Conservation (phyloP, 2,797 vertebrate genomes). For the Eurystomus glaucurus region DNA sequence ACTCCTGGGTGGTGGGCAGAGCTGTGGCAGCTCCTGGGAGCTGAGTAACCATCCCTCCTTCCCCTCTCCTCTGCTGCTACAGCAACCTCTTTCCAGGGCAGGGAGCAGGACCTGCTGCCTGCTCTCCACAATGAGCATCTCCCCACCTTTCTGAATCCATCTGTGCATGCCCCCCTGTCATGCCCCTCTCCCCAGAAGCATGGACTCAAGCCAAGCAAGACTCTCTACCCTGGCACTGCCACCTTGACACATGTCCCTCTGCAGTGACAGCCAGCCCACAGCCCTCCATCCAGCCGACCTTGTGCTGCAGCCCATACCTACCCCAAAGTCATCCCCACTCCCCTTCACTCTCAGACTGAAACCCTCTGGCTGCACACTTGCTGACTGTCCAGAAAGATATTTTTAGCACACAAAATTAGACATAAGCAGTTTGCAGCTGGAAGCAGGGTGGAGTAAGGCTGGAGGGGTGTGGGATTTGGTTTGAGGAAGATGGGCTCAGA, state of each 20-base stretch:
- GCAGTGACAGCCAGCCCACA: background rate
- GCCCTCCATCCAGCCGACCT: background rate
- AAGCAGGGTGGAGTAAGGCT: background rate
- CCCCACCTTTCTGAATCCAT: background rate
- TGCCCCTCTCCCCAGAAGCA: background rate
- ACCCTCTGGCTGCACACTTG: fast-evolving
- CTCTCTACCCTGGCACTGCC: background rate
- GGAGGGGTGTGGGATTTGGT: background rate
- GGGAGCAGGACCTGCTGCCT: background rate
- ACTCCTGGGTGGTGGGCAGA: background rate
- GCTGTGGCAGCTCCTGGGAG: background rate
- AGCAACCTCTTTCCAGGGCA: background rate
- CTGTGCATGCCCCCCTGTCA: background rate
- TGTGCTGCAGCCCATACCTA: background rate
- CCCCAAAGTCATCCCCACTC: background rate
- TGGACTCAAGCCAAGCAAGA: background rate
- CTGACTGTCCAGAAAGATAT: background rate
- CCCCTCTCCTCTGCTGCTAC: background rate
- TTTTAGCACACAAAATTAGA: slow-evolving; percentile 14
- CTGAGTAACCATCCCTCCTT: background rate
- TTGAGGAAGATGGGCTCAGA: background rate
- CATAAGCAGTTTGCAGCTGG: background rate
- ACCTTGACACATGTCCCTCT: fast-evolving
- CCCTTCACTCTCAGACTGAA: background rate
- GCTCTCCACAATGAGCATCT: background rate